phyloP scores from a whole-genome alignment of 2,113 vertebrate genomes.

The Diadophis punctatus region DNA sequence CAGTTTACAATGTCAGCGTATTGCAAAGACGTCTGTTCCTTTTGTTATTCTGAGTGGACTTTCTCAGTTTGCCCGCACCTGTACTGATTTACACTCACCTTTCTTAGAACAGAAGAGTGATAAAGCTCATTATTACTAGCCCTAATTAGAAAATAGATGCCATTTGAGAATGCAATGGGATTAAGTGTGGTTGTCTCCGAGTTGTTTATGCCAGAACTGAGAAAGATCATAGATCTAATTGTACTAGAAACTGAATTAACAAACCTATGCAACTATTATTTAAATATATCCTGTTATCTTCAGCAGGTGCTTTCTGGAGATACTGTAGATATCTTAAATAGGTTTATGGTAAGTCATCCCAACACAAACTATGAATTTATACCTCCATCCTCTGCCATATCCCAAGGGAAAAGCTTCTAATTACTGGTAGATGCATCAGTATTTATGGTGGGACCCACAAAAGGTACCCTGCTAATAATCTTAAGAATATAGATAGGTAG shows the following conservation, averaged over 20 bases:
- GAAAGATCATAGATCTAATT: neutral
- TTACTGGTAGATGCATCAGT: neutral
- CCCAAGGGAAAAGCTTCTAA: neutral
- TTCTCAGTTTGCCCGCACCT: neutral
- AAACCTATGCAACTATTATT: neutral
- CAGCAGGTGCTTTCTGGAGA: neutral
- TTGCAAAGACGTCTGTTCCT: neutral
- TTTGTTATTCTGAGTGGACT: neutral
- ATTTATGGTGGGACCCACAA: neutral
- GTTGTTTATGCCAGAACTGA: neutral
- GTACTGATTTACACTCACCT: neutral
- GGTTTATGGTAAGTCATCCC: neutral
- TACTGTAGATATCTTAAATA: neutral
- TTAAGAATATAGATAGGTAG: neutral
- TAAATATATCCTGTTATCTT: neutral
- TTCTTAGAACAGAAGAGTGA: neutral
- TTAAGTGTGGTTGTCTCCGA: neutral
- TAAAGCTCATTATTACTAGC: neutral
- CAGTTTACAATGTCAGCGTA: too few relatives aligned
- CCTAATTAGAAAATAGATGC: neutral
- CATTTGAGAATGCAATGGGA: neutral
- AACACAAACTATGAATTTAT: neutral
- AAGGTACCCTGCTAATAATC: neutral
- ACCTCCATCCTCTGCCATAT: neutral
- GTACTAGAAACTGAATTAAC: neutral